Percentiles rank a stretch among this genome's conserved stretches.
phyloP scores from a whole-genome alignment of 2,113 vertebrate genomes.

The Salminus brasiliensis region DNA sequence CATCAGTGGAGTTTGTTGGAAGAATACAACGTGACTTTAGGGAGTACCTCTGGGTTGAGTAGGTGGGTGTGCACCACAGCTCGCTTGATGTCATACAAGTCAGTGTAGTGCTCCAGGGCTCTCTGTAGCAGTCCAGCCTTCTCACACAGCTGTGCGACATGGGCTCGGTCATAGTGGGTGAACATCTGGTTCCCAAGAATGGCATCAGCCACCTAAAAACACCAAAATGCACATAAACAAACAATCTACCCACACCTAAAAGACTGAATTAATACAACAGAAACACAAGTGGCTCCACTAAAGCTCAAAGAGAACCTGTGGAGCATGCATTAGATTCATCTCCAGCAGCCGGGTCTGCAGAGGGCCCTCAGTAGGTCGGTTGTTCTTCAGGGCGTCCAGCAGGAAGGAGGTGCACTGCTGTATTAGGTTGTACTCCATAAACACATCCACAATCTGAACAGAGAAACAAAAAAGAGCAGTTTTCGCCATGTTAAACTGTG shows the following conservation, averaged over 20 bases:
- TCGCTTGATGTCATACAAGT: constrained; percentile 96
- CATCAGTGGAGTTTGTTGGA: background rate
- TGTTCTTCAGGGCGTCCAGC: constrained; percentile 96
- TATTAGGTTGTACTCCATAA: constrained; percentile 99
- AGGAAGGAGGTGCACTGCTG: constrained; percentile 98
- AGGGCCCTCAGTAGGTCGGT: constrained; percentile 94
- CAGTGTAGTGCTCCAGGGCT: constrained; percentile 96
- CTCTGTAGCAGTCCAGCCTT: constrained; percentile 96
- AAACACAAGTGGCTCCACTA: background rate
- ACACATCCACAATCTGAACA: constrained; percentile 95
- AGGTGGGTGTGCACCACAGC: constrained; percentile 98
- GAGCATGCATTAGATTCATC: constrained; percentile 98
- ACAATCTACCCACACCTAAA: background rate
- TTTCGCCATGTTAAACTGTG: background rate
- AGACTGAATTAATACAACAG: background rate
- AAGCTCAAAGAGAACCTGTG: constrained; percentile 76
- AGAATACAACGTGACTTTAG: background rate
- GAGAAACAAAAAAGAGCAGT: background rate
- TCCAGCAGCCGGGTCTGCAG: constrained; percentile 96
- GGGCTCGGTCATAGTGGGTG: constrained; percentile 96
- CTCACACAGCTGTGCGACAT: constrained; percentile 97
- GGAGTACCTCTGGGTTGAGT: constrained; percentile 93
- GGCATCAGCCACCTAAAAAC: constrained; percentile 92
- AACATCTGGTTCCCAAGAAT: constrained; percentile 99
- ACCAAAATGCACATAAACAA: no score